Evolutionary conservation across 1,140 invertebrate genomes (phyloP).

Genomic region (Spodoptera litura): DNA sequence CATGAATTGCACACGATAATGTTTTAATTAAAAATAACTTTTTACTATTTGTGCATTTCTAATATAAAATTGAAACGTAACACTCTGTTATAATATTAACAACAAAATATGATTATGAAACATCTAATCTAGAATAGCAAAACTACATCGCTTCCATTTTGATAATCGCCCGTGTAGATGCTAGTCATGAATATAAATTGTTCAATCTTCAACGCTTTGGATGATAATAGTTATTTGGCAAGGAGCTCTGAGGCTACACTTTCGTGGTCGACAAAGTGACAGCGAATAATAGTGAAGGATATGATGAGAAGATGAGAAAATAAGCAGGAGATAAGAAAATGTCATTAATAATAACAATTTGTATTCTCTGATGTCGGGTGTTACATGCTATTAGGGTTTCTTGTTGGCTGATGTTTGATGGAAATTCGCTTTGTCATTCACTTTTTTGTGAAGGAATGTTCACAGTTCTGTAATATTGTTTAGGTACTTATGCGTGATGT

Average conservation of each 20-base stretch:
- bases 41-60: no score
- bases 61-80: no score
- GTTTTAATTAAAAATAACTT: no score
- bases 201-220: conserved; percentile 40
- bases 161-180: neutral
- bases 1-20: no score
- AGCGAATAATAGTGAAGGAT: neutral
- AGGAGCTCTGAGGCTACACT: conserved; percentile 3
- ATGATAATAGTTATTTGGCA: conserved; percentile 35
- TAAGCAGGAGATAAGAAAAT: conserved; percentile 23
- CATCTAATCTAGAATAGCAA: neutral
- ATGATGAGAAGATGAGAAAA: conserved; percentile 23
- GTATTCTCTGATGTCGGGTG: neutral
- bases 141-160: neutral
- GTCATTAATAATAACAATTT: conserved; percentile 23
- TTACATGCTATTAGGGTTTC: neutral
- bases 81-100: no score
- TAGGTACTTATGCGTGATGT: no score
- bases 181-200: conserved; percentile 48
- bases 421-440: no score
- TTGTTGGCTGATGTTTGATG: no score
- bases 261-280: conserved; percentile 6
- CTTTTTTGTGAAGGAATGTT: no score
- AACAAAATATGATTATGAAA: neutral
- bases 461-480: no score